phyloP scores from a whole-genome alignment of 1,140 invertebrate genomes.

The Drosophila cardini region DNA sequence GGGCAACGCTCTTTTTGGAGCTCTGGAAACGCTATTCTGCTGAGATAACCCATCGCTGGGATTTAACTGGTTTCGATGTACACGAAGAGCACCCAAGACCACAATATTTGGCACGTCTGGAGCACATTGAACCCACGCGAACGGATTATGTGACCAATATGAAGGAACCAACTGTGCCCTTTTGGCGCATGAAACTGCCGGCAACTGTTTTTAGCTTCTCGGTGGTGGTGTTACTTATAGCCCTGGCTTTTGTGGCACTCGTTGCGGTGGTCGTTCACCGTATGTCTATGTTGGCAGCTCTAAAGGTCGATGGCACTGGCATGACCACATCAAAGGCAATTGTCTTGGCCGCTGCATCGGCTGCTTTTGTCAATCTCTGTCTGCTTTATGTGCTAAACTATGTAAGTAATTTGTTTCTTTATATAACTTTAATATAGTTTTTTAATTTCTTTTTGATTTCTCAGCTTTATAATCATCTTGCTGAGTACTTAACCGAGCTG shows the following conservation, averaged over 20 bases:
- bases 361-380: conserved; percentile 93
- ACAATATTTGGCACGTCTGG: conserved; percentile 90
- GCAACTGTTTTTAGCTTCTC: conserved; percentile 94
- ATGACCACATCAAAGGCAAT: conserved; percentile 90
- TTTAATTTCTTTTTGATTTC: background rate
- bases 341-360: conserved; percentile 92
- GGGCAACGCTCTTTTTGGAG: conserved; percentile 95
- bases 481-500: conserved; percentile 96
- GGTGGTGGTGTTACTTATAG: conserved; percentile 91
- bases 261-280: conserved; percentile 96
- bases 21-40: conserved; percentile 97
- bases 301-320: conserved; percentile 87
- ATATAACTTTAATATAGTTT: background rate
- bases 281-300: conserved; percentile 92
- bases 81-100: conserved; percentile 95
- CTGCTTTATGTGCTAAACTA: conserved; percentile 95
- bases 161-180: conserved; percentile 93
- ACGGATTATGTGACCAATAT: conserved; percentile 89
- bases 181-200: conserved; percentile 94
- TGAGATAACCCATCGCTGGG: conserved; percentile 96
- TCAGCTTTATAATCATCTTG: conserved; percentile 94
- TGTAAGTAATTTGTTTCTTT: conserved; percentile 85
- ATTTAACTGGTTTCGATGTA: conserved; percentile 93
- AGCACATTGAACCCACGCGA: conserved; percentile 88
- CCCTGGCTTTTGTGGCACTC: conserved; percentile 93